phyloP scores from a whole-genome alignment of 2,888 invertebrate species.

The Nomada hirtipes region DNA sequence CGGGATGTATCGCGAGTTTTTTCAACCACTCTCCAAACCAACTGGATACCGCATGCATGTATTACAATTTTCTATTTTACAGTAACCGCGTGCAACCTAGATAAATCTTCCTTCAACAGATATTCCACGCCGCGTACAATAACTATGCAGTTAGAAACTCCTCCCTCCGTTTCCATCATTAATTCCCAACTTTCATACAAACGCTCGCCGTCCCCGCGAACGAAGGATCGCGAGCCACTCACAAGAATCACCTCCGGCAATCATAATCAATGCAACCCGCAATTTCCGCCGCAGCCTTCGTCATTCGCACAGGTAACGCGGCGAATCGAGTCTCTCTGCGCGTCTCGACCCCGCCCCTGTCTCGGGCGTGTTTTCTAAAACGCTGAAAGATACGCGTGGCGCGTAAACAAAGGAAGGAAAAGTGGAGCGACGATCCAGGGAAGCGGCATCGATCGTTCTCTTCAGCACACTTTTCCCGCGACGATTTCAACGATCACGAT shows the following conservation, averaged over 20 bases:
- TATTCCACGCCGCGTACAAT: not conserved
- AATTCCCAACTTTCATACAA: too few relatives aligned
- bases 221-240: too few relatives aligned
- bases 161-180: too few relatives aligned
- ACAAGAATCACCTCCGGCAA: not conserved
- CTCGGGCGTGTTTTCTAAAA: slow-evolving; percentile 7
- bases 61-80: too few relatives aligned
- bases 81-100: too few relatives aligned
- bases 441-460: not conserved
- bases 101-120: not conserved
- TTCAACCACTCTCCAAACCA: too few relatives aligned
- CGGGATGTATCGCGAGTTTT: too few relatives aligned
- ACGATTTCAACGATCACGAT: not conserved
- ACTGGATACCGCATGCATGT: too few relatives aligned
- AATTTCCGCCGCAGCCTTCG: not conserved
- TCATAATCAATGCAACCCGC: not conserved
- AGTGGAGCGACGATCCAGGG: slow-evolving; percentile 41
- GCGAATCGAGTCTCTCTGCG: not conserved
- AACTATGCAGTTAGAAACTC: too few relatives aligned
- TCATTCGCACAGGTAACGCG: not conserved
- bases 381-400: not conserved
- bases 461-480: slow-evolving; percentile 31
- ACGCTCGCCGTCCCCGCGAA: too few relatives aligned
- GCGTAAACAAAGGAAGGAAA: slow-evolving; percentile 24
- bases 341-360: slow-evolving; percentile 4